Conservation (phyloP, 2,797 vertebrate genomes). For the Alexandromys oeconomus region DNA sequence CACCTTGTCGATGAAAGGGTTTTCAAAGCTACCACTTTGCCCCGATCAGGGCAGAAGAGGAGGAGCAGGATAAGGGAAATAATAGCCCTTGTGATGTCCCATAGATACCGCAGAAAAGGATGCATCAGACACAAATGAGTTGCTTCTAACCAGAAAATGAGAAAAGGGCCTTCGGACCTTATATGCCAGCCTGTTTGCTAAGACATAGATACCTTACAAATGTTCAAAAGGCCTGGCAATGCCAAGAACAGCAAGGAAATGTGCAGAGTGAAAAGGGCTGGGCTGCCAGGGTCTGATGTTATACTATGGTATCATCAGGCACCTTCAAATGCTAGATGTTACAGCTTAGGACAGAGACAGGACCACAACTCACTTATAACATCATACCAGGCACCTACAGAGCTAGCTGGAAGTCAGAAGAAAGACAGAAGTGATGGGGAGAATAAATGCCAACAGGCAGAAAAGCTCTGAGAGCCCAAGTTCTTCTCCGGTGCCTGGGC, state of each 20-base stretch:
- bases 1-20: not conserved
- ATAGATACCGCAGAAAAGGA: not conserved
- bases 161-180: not conserved
- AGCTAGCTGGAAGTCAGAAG: conserved; percentile 20
- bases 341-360: not conserved
- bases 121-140: not conserved
- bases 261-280: not conserved
- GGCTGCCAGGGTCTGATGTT: not conserved
- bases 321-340: not conserved
- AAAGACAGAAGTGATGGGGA: not conserved
- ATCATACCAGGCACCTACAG: not conserved
- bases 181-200: not conserved
- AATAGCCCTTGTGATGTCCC: not conserved
- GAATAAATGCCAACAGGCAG: conserved; percentile 39
- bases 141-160: not conserved
- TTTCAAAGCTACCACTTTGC: conserved; percentile 11
- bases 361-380: not conserved
- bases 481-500: conserved; percentile 80
- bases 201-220: conserved; percentile 1
- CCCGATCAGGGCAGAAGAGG: not conserved
- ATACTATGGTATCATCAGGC: not conserved
- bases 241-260: not conserved
- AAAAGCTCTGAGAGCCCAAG: conserved; percentile 78
- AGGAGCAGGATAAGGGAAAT: not conserved
- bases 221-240: not conserved